Evolutionary conservation across 2,113 vertebrate species (phyloP), one percentile per base, ranked within the genome.

Genomic region (Saguinus midas): DNA sequence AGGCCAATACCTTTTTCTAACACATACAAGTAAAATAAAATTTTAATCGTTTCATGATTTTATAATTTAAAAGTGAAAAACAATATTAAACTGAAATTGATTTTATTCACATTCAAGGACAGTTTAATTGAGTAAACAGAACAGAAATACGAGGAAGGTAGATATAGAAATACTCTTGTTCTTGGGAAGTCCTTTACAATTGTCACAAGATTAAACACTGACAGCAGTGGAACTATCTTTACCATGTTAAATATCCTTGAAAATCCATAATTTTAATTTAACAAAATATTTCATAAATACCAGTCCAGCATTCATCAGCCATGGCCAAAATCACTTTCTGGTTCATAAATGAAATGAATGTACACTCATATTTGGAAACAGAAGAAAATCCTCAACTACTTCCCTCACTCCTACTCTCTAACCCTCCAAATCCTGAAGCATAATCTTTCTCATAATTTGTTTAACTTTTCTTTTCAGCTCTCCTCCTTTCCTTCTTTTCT

Each of bases 61-160:
- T 93, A 90, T 37, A 81, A 88, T 50, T 84, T 66, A 91, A 96
- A 87, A 72, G 18, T 82, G 21, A 97, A 93, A 90, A 73, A 66
- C 48, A 95, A 92, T 21, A 95, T 86, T 83, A 96, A 93, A 80
- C 8, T 85, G 8, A 91, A 75, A 91, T 55, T 94, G 70, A 82
- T 45, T 94, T 90, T 93, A 95, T 80, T 95, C 75, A 96, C 72
- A 94, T 43, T 83, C 91, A 96, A 96, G 13, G 5, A 14, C 35
- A 87, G 48, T 84, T 64, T 94, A 84, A 84, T 0, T 83, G 61
- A 96, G 37, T 40, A 73, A 90, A 93, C 40, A 25, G 4, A 93
- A 91, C 5, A 96, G 37, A 66, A 94, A 80, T 80, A 92, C 37
- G 14, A 88, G 68, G 29, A 58, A 35, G 55, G 23, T 18, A 81